Base-by-base conservation (phyloP, 2,888 invertebrate genomes). In the Pyrgus malvae region DNA sequence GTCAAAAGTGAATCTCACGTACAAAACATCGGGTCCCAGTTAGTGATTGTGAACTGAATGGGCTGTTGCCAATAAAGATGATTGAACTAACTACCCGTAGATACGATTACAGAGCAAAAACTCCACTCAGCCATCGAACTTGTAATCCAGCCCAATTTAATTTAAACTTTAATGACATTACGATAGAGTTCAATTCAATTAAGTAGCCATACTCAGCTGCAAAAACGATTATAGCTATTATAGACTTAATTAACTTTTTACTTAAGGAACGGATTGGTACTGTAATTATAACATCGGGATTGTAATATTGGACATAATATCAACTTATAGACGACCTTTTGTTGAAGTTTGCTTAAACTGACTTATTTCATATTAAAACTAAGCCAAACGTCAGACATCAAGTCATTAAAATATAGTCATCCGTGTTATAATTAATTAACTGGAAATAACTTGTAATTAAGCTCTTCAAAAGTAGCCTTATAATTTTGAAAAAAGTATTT, bases 31-130 rank as follows among this genome's bases (percentile, higher is more conserved):
- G 12, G 42, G 9, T 16, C 16, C 17, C 11, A 27, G 74, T 78
- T 84, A 84, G 85, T 85, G 85, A 85, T 85, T 85, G 80, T 77
- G 76, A 78, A 72, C 74, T 78, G 81, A 73, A 78, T 78, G 79
- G 74, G 70, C 77, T 80, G 85, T 85, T 78, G 82, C 70, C 83
- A 84, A 83, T 85, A 77, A 78, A 78, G 74, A 77, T 76, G 79
- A 80, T 80, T 74, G 76, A 76, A 66, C 69, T 67, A 68, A 66
- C 66, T 68, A 65, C 65, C 46, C 48, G 59, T 56, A 54, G 56
- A 55, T 54, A 66, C 60, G 62, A 66, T 65, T 65, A 62, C 62
- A 48, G 48, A 55, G 57, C 62, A 58, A 60, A 61, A 58, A 58
- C 40, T 45, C 23, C 35, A 44, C 45, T 51, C 27, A 16, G 11